Evolutionary conservation across 2,888 invertebrate species (phyloP).

Genomic region (Trissolcus japonicus): DNA sequence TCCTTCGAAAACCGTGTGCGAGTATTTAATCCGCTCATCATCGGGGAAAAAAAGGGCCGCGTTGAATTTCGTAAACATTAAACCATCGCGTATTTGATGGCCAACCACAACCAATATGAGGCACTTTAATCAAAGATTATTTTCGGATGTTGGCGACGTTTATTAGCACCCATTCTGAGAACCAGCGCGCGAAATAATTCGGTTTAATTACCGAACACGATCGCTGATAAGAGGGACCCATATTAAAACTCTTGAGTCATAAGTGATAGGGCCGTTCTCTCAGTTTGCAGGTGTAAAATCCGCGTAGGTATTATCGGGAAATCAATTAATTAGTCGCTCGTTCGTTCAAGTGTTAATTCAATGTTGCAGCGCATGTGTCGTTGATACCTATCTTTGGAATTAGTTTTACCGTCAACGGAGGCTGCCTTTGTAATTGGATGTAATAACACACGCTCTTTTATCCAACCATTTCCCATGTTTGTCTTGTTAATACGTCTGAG

Average conservation of each 20-base stretch:
- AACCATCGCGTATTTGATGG: neutral
- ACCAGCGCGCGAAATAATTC: slow-evolving; percentile 26
- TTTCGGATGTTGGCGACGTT: slow-evolving; percentile 53
- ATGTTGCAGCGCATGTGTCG: slow-evolving; percentile 67
- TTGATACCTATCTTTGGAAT: slow-evolving; percentile 71
- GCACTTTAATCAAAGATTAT: slow-evolving; percentile 46
- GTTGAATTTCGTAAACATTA: neutral
- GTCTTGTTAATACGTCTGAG: slow-evolving; percentile 62
- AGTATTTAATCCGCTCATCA: neutral
- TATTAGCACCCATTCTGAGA: slow-evolving; percentile 33
- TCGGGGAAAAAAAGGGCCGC: neutral
- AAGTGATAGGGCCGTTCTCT: slow-evolving; percentile 50
- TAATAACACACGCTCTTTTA: slow-evolving; percentile 60
- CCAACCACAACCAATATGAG: neutral
- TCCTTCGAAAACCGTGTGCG: neutral
- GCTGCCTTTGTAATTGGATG: slow-evolving; percentile 64
- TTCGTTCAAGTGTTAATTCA: slow-evolving; percentile 68
- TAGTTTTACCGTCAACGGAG: slow-evolving; percentile 53
- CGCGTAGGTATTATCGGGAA: slow-evolving; percentile 57
- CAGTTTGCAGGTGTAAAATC: slow-evolving; percentile 56
- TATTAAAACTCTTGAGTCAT: slow-evolving; percentile 48
- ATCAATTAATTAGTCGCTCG: slow-evolving; percentile 68
- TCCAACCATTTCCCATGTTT: slow-evolving; percentile 59
- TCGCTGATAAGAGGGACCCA: slow-evolving; percentile 52
- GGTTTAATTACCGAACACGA: slow-evolving; percentile 60